These are phyloP conservation scores for Oxytorus armatus DNA, from an alignment of 2,888 invertebrate genomes.

Conservation along the genomic window DNA sequence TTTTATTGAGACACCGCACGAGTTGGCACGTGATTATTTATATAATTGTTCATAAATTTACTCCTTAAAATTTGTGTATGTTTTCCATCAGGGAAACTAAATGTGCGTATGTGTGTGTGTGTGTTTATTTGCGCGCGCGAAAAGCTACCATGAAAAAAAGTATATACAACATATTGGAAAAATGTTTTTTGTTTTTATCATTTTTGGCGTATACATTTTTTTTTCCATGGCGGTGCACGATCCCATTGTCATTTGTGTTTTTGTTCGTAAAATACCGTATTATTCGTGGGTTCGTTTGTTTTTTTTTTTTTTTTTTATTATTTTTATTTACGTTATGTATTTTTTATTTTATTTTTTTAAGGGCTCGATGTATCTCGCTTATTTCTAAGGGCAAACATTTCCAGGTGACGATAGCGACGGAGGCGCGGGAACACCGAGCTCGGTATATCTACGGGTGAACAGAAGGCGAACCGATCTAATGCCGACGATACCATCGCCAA, in stretches of 20 bases:
- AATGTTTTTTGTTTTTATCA: no score
- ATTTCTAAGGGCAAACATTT: slow-evolving; percentile 79
- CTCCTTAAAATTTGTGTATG: no score
- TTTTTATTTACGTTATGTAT: neutral
- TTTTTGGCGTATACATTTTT: slow-evolving; percentile 14
- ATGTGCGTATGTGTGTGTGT: neutral
- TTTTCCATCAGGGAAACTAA: neutral
- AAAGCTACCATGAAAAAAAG: neutral
- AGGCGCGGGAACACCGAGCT: slow-evolving; percentile 82
- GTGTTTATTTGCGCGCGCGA: neutral
- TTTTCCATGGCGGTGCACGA: neutral
- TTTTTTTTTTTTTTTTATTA: neutral
- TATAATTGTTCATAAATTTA: slow-evolving; percentile 26
- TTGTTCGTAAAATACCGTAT: no score
- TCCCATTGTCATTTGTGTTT: neutral
- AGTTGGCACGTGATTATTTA: slow-evolving; percentile 53
- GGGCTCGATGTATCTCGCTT: slow-evolving; percentile 63
- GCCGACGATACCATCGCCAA: slow-evolving; percentile 93
- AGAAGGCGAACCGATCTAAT: slow-evolving; percentile 95
- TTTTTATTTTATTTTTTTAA: slow-evolving; percentile 21
- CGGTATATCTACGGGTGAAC: slow-evolving; percentile 92
- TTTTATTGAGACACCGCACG: slow-evolving; percentile 54
- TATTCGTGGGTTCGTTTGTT: neutral
- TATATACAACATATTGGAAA: neutral
- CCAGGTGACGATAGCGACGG: slow-evolving; percentile 82